Conservation (phyloP, 2,888 invertebrate species). For the Microdon myrmicae region DNA sequence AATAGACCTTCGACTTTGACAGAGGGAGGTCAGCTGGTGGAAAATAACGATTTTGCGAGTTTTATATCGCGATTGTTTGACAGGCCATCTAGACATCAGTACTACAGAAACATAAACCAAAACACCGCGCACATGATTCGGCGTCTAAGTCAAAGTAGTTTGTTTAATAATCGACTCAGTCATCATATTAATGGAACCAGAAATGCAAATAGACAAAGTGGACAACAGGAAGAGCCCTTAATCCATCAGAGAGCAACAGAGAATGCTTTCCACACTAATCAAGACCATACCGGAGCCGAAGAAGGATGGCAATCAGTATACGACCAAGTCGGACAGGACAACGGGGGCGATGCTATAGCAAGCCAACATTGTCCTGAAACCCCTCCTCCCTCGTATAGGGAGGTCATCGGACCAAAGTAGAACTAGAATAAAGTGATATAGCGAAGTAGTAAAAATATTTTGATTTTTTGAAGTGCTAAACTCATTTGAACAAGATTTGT, state of each 20-base stretch:
- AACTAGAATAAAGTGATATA: too few species aligned
- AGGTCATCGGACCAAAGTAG: constrained; percentile 55
- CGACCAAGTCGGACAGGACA: not conserved
- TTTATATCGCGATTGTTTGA: constrained; percentile 63
- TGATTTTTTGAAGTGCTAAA: too few species aligned
- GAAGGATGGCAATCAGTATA: constrained; percentile 10
- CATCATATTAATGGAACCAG: constrained; percentile 51
- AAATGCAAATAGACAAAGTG: not conserved
- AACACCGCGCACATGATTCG: constrained; percentile 64
- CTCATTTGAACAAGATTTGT: too few species aligned
- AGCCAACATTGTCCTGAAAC: constrained; percentile 59
- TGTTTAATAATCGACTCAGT: constrained; percentile 60
- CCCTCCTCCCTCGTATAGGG: constrained; percentile 63
- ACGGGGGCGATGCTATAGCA: not conserved
- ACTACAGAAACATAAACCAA: constrained; percentile 63
- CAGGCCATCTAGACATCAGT: constrained; percentile 62
- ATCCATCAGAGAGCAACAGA: constrained; percentile 3
- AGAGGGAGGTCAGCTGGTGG: constrained; percentile 12
- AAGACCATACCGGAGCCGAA: not conserved
- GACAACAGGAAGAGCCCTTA: constrained; percentile 38
- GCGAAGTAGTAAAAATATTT: too few species aligned
- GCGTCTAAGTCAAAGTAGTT: constrained; percentile 63
- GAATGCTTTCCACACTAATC: not conserved
- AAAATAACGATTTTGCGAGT: constrained; percentile 56
- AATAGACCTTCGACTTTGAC: constrained; percentile 16